Conservation (phyloP, 2,797 vertebrate genomes). For the Crypturellus tataupa region DNA sequence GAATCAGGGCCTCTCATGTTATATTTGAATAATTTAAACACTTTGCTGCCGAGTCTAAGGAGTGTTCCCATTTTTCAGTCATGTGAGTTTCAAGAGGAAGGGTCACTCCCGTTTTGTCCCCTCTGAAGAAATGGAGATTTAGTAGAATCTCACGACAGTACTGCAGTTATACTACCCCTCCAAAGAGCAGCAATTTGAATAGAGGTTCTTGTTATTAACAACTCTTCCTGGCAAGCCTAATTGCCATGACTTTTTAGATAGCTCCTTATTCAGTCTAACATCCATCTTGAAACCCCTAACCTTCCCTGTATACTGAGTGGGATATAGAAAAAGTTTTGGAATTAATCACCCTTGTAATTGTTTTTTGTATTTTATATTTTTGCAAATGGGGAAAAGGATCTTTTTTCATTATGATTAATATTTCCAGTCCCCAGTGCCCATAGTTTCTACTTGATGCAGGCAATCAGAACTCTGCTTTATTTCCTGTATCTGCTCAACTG, state of each 20-base stretch:
- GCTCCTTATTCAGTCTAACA: not conserved
- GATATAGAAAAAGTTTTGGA: rapidly evolving
- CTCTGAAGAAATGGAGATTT: not conserved
- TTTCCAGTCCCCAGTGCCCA: not conserved
- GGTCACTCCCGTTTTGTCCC: not conserved
- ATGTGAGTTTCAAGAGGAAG: not conserved
- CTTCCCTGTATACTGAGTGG: not conserved
- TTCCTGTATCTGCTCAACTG: not conserved
- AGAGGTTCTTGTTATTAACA: not conserved
- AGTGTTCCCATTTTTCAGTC: not conserved
- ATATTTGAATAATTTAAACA: not conserved
- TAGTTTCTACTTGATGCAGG: not conserved
- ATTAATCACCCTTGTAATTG: not conserved
- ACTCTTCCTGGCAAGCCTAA: not conserved
- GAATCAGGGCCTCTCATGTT: not conserved
- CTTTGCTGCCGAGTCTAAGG: not conserved
- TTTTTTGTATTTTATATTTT: not conserved
- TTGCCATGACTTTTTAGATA: not conserved
- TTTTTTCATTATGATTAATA: not conserved
- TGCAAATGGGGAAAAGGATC: not conserved
- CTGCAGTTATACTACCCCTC: not conserved
- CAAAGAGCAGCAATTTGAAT: not conserved
- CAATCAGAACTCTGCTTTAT: not conserved
- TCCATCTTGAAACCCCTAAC: not conserved
- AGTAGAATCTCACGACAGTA: not conserved